A percentile compares a stretch with the other conserved stretches of the same genome.
phyloP scores from a whole-genome alignment of 1,140 invertebrate genomes.

The fruit fly (Drosophila melanogaster) region Release_6_plus_ISO1_MT NC_004354.4:2761001-2761500 shows the following conservation, averaged over 20 bases:
- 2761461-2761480: neutral
- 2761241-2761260: conserved; percentile 80
- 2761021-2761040: conserved; percentile 5
- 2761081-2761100: conserved; percentile 53
- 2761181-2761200: conserved; percentile 19
- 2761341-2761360: neutral
- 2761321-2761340: neutral
- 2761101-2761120: conserved; percentile 43
- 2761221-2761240: conserved; percentile 79
- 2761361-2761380: no score
- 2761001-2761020: conserved; percentile 10
- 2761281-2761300: conserved; percentile 18
- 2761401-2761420: neutral
- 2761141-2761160: conserved; percentile 84
- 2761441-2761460: no score
- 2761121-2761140: conserved; percentile 75
- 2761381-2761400: neutral
- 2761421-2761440: no score
- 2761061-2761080: conserved; percentile 34
- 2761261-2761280: conserved; percentile 59
- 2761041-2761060: neutral
- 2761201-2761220: conserved; percentile 22
- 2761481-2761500: conserved; percentile 21
- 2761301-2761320: conserved; percentile 1
- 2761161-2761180: conserved; percentile 76